Evolutionary conservation across 2,888 invertebrate genomes (phyloP).

Genomic region (Tridacna gigas): DNA sequence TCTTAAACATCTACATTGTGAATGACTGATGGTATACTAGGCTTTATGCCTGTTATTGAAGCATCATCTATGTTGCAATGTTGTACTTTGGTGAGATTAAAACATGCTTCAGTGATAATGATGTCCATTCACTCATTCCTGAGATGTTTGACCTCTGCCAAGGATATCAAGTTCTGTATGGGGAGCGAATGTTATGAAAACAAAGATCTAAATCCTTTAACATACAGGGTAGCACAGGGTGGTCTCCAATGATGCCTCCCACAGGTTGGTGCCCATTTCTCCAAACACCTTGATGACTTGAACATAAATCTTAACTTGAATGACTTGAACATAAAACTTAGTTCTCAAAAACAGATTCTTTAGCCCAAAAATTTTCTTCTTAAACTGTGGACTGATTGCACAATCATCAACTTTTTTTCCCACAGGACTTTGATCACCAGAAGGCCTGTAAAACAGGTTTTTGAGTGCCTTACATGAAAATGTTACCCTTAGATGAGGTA

Average conservation of each 20-base stretch:
- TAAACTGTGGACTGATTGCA: too few species aligned
- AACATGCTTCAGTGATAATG: conserved; percentile 15
- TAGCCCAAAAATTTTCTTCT: too few species aligned
- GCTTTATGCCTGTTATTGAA: conserved; percentile 19
- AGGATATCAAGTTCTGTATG: conserved; percentile 2
- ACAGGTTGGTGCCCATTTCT: neutral
- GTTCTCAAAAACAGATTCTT: too few species aligned
- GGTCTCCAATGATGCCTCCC: conserved; percentile 2
- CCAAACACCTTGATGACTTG: too few species aligned
- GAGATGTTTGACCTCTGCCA: conserved; percentile 27
- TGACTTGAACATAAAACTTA: too few species aligned
- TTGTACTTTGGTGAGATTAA: conserved; percentile 7
- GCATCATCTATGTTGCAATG: conserved; percentile 22
- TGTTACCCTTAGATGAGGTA: too few species aligned
- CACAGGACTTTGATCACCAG: too few species aligned
- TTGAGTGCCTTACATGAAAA: too few species aligned
- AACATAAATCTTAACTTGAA: too few species aligned
- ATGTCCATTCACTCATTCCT: conserved; percentile 17
- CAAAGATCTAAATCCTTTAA: conserved; percentile 8
- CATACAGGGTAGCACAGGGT: neutral
- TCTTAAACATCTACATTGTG: neutral
- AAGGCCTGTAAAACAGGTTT: too few species aligned
- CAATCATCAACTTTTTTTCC: too few species aligned
- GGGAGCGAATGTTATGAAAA: conserved; percentile 21
- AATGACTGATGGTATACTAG: conserved; percentile 16